These are phyloP conservation scores for Meleagris gallopavo DNA, from an alignment of 2,113 vertebrate genomes.

Conservation along the genomic window DNA sequence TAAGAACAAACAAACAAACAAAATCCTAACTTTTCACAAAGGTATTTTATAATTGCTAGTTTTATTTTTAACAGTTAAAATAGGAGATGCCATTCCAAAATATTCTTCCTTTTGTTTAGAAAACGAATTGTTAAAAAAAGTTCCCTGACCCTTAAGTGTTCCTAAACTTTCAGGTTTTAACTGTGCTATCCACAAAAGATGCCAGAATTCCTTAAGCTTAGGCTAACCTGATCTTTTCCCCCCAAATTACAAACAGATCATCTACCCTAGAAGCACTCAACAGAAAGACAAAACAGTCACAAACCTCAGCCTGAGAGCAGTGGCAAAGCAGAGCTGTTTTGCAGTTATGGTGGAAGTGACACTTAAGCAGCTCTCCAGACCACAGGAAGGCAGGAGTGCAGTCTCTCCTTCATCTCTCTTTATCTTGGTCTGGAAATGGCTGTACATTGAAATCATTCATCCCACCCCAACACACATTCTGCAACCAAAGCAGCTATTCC, in stretches of 20 bases:
- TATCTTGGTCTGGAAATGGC: neutral
- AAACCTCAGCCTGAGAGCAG: neutral
- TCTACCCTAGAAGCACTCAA: neutral
- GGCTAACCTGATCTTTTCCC: neutral
- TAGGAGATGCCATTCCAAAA: neutral
- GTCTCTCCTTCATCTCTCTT: neutral
- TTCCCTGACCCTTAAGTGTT: neutral
- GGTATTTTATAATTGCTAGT: neutral
- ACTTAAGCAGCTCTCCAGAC: neutral
- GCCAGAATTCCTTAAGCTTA: neutral
- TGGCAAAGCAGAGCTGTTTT: neutral
- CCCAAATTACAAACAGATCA: neutral
- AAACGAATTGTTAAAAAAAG: neutral
- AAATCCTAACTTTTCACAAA: neutral
- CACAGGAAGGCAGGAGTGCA: neutral
- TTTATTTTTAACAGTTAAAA: neutral
- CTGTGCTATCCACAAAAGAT: neutral
- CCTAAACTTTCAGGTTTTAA: neutral
- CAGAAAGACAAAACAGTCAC: neutral
- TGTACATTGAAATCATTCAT: neutral
- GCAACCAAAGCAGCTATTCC: neutral
- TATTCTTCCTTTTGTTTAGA: neutral
- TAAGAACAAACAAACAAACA: neutral
- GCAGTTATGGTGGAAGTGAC: neutral
- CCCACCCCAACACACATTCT: neutral